Conservation (phyloP, 2,888 invertebrate species). For the Dolomedes plantarius region DNA sequence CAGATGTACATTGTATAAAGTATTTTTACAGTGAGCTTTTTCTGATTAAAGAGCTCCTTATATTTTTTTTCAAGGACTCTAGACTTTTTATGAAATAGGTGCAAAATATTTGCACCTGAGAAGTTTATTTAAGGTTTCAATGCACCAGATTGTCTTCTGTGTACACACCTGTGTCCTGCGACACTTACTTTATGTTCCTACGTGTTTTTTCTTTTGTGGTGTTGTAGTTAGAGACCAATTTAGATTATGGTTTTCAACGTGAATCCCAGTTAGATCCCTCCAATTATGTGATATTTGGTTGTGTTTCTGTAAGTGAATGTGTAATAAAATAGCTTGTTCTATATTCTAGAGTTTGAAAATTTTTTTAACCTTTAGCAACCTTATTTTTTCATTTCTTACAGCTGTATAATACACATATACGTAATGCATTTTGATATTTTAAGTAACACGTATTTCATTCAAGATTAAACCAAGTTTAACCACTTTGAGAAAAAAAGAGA, state of each 20-base stretch:
- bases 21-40: slow-evolving; percentile 51
- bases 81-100: slow-evolving; percentile 41
- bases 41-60: not conserved
- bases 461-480: no score
- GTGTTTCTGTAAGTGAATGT: slow-evolving; percentile 35
- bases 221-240: slow-evolving; percentile 7
- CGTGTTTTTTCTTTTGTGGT: slow-evolving; percentile 19
- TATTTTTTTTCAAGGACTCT: slow-evolving; percentile 48
- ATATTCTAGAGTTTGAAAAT: no score
- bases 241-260: not conserved
- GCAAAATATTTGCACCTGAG: slow-evolving; percentile 14
- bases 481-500: no score
- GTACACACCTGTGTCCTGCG: slow-evolving; percentile 52
- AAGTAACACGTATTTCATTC: no score
- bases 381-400: no score
- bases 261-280: slow-evolving; percentile 34
- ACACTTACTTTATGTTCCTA: slow-evolving; percentile 36
- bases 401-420: no score
- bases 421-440: no score
- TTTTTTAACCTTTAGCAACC: no score
- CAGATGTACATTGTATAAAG: slow-evolving; percentile 57
- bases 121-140: not conserved
- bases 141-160: slow-evolving; percentile 51
- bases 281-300: slow-evolving; percentile 52
- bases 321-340: slow-evolving; percentile 55